Percentiles rank a stretch among this genome's conserved stretches.
Conservation (phyloP, 2,888 invertebrate species). For the Cephus runcator region DNA sequence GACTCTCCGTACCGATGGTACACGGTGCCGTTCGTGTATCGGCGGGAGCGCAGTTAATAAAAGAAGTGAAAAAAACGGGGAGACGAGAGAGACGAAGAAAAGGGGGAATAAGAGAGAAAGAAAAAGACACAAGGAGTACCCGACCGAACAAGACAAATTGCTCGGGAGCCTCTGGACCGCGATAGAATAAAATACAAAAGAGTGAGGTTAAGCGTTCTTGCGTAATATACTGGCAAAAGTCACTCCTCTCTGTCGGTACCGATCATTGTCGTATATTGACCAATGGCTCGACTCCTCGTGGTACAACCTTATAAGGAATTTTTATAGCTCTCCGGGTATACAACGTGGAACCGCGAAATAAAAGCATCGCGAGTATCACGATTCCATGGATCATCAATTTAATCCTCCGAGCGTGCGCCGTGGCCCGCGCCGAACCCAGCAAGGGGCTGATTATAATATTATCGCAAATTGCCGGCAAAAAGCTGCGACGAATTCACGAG, state of each 20-base stretch:
- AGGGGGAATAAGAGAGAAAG: background rate
- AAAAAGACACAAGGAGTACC: background rate
- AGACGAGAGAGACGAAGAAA: conserved; percentile 6
- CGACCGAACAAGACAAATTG: conserved; percentile 2
- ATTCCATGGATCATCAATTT: conserved; percentile 51
- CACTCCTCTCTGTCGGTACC: background rate
- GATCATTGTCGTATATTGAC: background rate
- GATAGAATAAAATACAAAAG: background rate
- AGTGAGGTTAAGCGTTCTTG: background rate
- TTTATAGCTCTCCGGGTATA: background rate
- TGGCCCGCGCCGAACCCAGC: conserved; percentile 31
- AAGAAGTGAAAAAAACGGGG: background rate
- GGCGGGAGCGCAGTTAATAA: background rate
- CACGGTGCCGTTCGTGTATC: conserved; percentile 8
- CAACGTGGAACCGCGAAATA: background rate
- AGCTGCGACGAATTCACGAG: conserved; percentile 45
- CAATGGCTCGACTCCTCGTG: background rate
- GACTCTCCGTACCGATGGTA: background rate
- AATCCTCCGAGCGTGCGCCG: conserved; percentile 21
- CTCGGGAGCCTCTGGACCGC: background rate
- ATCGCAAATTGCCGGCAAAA: conserved; percentile 49
- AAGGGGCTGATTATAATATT: conserved; percentile 53
- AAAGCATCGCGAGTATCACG: conserved; percentile 16
- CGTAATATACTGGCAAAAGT: background rate
- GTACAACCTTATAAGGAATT: background rate